These are phyloP conservation scores for Drosophila mettleri DNA, from an alignment of 2,888 invertebrate genomes.

Conservation along the genomic window DNA sequence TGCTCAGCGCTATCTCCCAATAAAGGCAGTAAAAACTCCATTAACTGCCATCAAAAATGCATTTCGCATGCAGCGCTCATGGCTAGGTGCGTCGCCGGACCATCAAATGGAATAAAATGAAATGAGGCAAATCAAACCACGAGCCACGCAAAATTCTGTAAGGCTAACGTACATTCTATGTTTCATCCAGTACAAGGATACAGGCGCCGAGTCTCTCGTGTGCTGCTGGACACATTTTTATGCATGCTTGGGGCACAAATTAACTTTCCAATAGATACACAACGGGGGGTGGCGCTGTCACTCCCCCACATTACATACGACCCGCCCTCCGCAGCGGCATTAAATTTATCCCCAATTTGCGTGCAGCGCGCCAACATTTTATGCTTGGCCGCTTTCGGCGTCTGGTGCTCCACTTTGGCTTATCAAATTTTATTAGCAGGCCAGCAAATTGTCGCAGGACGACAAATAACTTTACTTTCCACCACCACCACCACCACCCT, in stretches of 20 bases:
- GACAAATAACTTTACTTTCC: slow-evolving; percentile 58
- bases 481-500: too few species aligned
- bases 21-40: slow-evolving; percentile 79
- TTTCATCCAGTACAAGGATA: slow-evolving; percentile 28
- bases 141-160: slow-evolving; percentile 12
- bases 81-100: slow-evolving; percentile 33
- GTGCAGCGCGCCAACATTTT: slow-evolving; percentile 80
- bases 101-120: slow-evolving; percentile 78
- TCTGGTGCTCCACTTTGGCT: slow-evolving; percentile 71
- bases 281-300: slow-evolving; percentile 41
- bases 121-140: slow-evolving; percentile 75
- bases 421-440: slow-evolving; percentile 78
- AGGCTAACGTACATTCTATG: too few species aligned
- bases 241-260: slow-evolving; percentile 68
- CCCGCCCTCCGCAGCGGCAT: slow-evolving; percentile 41
- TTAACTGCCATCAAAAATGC: slow-evolving; percentile 83
- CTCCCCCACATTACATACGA: slow-evolving; percentile 61
- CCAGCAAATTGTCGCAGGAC: slow-evolving; percentile 76
- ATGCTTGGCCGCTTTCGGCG: slow-evolving; percentile 43
- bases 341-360: slow-evolving; percentile 82
- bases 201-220: slow-evolving; percentile 39
- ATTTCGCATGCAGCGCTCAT: slow-evolving; percentile 73
- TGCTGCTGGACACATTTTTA: slow-evolving; percentile 56
- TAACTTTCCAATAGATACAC: slow-evolving; percentile 67
- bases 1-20: slow-evolving; percentile 29